phyloP scores from a whole-genome alignment of 2,888 invertebrate species.

The Catocala nupta region DNA sequence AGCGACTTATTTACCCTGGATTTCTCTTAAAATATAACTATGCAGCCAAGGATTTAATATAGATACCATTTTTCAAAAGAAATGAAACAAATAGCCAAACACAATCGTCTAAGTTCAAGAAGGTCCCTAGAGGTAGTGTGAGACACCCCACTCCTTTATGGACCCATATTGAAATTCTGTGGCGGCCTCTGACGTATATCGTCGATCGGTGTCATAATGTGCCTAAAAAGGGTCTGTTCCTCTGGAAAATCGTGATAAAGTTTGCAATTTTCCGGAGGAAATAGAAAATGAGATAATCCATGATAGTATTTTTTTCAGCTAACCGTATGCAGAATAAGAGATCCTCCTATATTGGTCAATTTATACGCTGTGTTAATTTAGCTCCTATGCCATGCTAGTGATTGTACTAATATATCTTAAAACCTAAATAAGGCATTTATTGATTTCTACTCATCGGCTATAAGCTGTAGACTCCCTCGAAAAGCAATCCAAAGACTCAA shows the following conservation, averaged over 20 bases:
- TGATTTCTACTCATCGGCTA: no score
- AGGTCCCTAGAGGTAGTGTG: constrained; percentile 58
- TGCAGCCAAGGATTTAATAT: not conserved
- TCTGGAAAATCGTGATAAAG: constrained; percentile 2
- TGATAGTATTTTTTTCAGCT: not conserved
- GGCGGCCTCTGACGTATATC: constrained; percentile 51
- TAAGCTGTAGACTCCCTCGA: not conserved
- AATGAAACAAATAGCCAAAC: constrained; percentile 45
- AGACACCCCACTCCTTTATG: constrained; percentile 57
- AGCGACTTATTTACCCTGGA: no score
- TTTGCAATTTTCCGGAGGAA: constrained; percentile 6
- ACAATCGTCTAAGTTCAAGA: constrained; percentile 48
- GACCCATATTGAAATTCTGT: constrained; percentile 66
- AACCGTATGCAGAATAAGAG: no score
- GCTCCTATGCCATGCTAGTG: no score
- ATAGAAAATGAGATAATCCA: not conserved
- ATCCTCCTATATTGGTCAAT: no score
- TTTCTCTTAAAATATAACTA: not conserved
- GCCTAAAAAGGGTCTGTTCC: constrained; percentile 16
- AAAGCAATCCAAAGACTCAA: not conserved
- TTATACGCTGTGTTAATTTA: no score
- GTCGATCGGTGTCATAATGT: constrained; percentile 24
- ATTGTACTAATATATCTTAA: no score
- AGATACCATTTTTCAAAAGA: constrained; percentile 18
- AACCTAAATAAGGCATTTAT: no score